Conservation (phyloP, 2,113 vertebrate species). For the Oncorhynchus masou region DNA sequence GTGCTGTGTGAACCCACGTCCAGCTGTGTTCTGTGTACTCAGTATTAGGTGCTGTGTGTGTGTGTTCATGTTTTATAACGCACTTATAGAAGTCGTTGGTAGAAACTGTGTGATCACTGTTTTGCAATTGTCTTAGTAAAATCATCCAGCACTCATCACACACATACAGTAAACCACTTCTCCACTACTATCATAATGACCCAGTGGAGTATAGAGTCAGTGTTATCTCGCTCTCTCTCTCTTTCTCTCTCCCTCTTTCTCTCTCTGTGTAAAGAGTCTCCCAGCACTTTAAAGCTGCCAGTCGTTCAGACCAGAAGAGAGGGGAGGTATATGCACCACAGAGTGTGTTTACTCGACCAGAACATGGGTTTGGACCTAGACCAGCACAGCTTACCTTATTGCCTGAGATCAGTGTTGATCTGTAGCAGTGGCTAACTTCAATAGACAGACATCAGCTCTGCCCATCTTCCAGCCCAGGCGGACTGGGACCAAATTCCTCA, state of each 20-base stretch:
- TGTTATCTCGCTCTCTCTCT: constrained; percentile 9
- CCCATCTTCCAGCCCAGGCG: neutral
- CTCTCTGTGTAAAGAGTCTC: constrained; percentile 13
- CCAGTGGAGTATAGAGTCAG: too few species aligned
- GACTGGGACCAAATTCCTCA: too few species aligned
- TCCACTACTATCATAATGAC: too few species aligned
- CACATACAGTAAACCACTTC: too few species aligned
- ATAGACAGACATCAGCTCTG: constrained; percentile 51
- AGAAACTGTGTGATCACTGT: neutral
- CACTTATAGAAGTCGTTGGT: neutral
- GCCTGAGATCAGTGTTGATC: constrained; percentile 39
- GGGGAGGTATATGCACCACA: constrained; percentile 1
- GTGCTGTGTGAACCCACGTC: neutral
- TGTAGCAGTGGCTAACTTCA: constrained; percentile 11
- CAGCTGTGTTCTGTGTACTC: neutral
- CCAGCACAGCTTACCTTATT: constrained; percentile 52
- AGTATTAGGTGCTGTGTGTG: too few species aligned
- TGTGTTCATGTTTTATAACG: neutral
- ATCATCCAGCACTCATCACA: too few species aligned
- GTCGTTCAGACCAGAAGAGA: constrained; percentile 15
- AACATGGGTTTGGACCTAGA: constrained; percentile 51
- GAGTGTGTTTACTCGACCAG: constrained; percentile 40
- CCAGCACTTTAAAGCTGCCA: constrained; percentile 22
- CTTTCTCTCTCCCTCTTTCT: constrained; percentile 11
- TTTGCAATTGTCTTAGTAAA: neutral